phyloP scores from a whole-genome alignment of 2,888 invertebrate genomes.

The Drosophila longiperda region DNA sequence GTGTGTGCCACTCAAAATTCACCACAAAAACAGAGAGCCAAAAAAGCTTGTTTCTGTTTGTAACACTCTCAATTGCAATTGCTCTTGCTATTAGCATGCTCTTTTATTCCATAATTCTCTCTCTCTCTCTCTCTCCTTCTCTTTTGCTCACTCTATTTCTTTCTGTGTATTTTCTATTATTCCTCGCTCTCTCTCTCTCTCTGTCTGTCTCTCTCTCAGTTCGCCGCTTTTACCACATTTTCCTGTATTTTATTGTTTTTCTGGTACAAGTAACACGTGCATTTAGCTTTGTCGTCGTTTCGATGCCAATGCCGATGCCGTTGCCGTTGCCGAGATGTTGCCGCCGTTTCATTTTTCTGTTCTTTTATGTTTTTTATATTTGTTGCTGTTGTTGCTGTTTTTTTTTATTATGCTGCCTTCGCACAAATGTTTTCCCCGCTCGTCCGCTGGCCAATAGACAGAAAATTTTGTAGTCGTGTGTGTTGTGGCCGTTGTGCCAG shows the following conservation, averaged over 20 bases:
- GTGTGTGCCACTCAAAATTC: slow-evolving; percentile 70
- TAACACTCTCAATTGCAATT: slow-evolving; percentile 45
- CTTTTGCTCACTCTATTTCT: slow-evolving; percentile 6
- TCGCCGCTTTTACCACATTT: slow-evolving; percentile 23
- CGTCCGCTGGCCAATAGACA: slow-evolving; percentile 3
- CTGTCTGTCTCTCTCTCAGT: background rate
- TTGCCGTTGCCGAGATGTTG: slow-evolving; percentile 45
- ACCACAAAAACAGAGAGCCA: slow-evolving; percentile 77
- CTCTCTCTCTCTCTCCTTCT: slow-evolving; percentile 7
- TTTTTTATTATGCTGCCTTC: slow-evolving; percentile 18
- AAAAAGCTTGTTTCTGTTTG: slow-evolving; percentile 48
- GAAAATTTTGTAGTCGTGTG: slow-evolving; percentile 22
- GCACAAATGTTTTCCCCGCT: slow-evolving; percentile 30
- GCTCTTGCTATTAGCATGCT: slow-evolving; percentile 37
- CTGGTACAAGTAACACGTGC: slow-evolving; percentile 69
- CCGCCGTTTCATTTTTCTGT: slow-evolving; percentile 15
- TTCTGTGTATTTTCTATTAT: background rate
- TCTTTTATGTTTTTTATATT: background rate
- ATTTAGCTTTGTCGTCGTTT: slow-evolving; percentile 57
- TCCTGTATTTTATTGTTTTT: slow-evolving; percentile 48
- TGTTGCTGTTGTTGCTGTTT: slow-evolving; percentile 13
- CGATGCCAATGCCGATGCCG: slow-evolving; percentile 46
- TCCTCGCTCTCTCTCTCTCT: background rate
- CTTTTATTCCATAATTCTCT: slow-evolving; percentile 3
- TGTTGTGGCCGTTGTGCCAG: slow-evolving; percentile 39